phyloP scores from a whole-genome alignment of 1,140 invertebrate species.

The Hydropsyche tenuis region DNA sequence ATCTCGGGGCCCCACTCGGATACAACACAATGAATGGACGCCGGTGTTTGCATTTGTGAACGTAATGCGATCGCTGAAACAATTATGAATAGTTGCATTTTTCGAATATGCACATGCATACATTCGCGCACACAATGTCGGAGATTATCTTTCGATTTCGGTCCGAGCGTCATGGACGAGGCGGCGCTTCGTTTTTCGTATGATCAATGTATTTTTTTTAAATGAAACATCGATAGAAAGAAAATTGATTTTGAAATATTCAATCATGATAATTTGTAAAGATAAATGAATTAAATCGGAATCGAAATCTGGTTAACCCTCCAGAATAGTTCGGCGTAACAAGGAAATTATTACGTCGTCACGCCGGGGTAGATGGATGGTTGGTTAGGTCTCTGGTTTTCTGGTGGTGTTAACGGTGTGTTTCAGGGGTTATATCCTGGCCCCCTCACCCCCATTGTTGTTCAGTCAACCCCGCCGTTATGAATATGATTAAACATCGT shows the following conservation, averaged over 20 bases:
- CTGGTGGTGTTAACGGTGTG: too few relatives aligned
- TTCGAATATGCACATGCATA: conserved; percentile 30
- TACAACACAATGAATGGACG: conserved; percentile 14
- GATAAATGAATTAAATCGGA: too few relatives aligned
- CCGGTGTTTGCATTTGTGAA: conserved; percentile 17
- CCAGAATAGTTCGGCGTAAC: conserved; percentile 19
- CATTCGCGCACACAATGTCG: too few relatives aligned
- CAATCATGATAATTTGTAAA: too few relatives aligned
- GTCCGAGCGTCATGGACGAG: neutral
- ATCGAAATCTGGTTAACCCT: too few relatives aligned
- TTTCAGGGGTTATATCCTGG: too few relatives aligned
- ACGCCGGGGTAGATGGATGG: conserved; percentile 30
- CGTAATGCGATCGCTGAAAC: conserved; percentile 31
- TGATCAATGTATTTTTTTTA: too few relatives aligned
- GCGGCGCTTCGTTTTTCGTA: too few relatives aligned
- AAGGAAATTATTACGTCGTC: conserved; percentile 42
- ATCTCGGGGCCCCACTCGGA: neutral
- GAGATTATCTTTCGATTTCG: conserved; percentile 11
- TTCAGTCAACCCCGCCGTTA: conserved; percentile 35
- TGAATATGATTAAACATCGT: conserved; percentile 46
- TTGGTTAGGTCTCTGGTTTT: too few relatives aligned
- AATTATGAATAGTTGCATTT: conserved; percentile 32
- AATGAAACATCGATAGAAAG: too few relatives aligned
- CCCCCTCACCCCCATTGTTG: conserved; percentile 34
- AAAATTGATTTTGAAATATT: too few relatives aligned